A percentile compares a stretch with the other conserved stretches of the same genome.
phyloP scores from a whole-genome alignment of 2,888 invertebrate species.

The Bhutanitis thaidina region DNA sequence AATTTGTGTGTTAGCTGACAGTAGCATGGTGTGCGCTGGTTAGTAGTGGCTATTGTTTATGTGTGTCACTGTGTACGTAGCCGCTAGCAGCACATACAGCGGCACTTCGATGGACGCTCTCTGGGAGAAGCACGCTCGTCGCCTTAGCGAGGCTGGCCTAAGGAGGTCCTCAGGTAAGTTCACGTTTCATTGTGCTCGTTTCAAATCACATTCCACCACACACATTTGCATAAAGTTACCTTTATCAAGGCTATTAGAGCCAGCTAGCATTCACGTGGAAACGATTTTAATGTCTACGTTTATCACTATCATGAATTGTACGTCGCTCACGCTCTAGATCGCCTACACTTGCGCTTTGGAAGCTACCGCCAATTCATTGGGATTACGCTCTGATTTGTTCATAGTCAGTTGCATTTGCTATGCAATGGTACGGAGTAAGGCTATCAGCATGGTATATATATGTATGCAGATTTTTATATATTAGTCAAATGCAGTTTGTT shows the following conservation, averaged over 20 bases:
- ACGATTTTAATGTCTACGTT: conserved; percentile 8
- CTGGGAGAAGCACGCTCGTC: conserved; percentile 86
- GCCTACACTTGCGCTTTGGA: conserved; percentile 39
- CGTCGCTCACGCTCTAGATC: conserved; percentile 23
- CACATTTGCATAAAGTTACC: not conserved
- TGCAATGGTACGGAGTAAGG: not conserved
- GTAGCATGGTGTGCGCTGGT: conserved; percentile 40
- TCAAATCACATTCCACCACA: conserved; percentile 28
- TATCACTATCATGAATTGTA: conserved; percentile 14
- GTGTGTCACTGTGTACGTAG: conserved; percentile 70
- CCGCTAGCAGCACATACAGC: conserved; percentile 80
- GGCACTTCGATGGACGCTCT: conserved; percentile 85
- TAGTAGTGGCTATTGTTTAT: conserved; percentile 72
- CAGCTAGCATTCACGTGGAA: conserved; percentile 5
- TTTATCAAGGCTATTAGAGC: not conserved
- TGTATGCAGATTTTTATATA: conserved; percentile 23
- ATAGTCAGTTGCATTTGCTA: conserved; percentile 33
- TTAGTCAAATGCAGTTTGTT: conserved; percentile 76
- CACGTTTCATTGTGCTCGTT: conserved; percentile 21
- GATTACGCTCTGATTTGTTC: conserved; percentile 34
- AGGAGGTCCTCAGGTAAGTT: conserved; percentile 87
- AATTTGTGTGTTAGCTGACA: conserved; percentile 20
- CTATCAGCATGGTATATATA: conserved; percentile 33
- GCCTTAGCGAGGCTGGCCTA: conserved; percentile 87
- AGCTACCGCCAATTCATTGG: conserved; percentile 31